phyloP scores from a whole-genome alignment of 2,797 vertebrate genomes.

The Alauda arvensis region DNA sequence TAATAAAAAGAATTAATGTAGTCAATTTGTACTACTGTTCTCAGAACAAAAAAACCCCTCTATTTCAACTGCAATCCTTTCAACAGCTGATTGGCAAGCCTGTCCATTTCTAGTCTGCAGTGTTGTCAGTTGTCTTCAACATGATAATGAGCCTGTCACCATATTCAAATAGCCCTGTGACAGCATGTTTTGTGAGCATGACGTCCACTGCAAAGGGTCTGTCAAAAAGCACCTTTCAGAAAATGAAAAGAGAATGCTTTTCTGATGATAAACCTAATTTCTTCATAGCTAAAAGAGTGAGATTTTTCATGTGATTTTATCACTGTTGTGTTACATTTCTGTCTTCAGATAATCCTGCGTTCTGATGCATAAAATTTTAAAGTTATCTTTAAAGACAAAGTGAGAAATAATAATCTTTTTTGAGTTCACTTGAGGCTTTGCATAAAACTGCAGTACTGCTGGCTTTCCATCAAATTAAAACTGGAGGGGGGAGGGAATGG shows the following conservation, averaged over 20 bases:
- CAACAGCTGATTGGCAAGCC: constrained; percentile 80
- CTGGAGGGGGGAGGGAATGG: background rate
- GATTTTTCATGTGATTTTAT: constrained; percentile 75
- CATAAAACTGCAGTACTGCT: constrained; percentile 3
- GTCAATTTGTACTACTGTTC: constrained; percentile 83
- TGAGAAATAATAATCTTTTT: constrained; percentile 9
- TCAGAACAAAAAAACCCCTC: constrained; percentile 74
- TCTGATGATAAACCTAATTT: constrained; percentile 80
- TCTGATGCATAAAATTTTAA: constrained; percentile 57
- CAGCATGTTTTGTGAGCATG: constrained; percentile 81
- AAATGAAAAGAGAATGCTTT: constrained; percentile 78
- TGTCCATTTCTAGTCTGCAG: constrained; percentile 76
- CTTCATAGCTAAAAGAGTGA: constrained; percentile 71
- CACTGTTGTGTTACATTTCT: constrained; percentile 66
- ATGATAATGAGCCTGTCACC: constrained; percentile 87
- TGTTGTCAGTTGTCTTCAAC: constrained; percentile 81
- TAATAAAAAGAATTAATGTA: constrained; percentile 82
- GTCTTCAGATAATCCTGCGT: constrained; percentile 54
- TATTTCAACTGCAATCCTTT: constrained; percentile 75
- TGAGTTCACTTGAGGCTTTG: constrained; percentile 28
- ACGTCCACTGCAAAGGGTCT: constrained; percentile 80
- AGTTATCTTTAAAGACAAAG: constrained; percentile 53
- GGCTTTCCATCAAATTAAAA: constrained; percentile 29
- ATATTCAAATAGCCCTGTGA: constrained; percentile 84
- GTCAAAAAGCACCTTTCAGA: constrained; percentile 82